These are phyloP conservation scores for Carterocephalus palaemon DNA, from an alignment of 2,888 invertebrate genomes.

Conservation along the genomic window DNA sequence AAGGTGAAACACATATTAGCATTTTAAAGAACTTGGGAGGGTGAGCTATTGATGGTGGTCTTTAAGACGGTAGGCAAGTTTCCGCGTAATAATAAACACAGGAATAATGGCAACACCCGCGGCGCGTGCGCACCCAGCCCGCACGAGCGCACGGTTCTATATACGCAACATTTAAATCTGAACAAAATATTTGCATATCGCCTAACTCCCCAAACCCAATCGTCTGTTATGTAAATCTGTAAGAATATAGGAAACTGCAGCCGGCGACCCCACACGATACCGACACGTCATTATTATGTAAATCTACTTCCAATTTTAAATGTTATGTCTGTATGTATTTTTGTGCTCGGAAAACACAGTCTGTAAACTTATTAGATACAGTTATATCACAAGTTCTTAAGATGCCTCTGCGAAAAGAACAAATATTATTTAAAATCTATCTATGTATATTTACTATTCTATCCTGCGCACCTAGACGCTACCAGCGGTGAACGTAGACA, in stretches of 20 bases:
- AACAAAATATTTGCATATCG: constrained; percentile 78
- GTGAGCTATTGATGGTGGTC: constrained; percentile 24
- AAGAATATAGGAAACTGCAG: constrained; percentile 68
- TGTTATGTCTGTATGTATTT: constrained; percentile 77
- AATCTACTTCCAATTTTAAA: constrained; percentile 57
- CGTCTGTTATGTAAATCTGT: constrained; percentile 70
- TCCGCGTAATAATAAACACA: constrained; percentile 60
- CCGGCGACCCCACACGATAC: constrained; percentile 68
- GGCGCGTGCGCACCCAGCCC: constrained; percentile 60
- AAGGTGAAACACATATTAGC: constrained; percentile 52
- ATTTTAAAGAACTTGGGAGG: constrained; percentile 59
- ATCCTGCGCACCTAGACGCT: constrained; percentile 50
- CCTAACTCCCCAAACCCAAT: constrained; percentile 68
- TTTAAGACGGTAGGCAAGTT: constrained; percentile 49
- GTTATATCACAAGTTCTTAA: constrained; percentile 78
- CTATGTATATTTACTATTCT: constrained; percentile 55
- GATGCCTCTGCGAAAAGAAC: constrained; percentile 76
- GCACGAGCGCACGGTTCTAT: constrained; percentile 47
- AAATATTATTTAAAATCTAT: constrained; percentile 68
- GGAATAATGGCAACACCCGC: constrained; percentile 56
- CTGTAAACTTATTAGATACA: constrained; percentile 69
- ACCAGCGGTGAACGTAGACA: constrained; percentile 59
- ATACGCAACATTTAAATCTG: constrained; percentile 57
- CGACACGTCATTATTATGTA: constrained; percentile 62
- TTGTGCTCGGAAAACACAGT: constrained; percentile 59